Evolutionary conservation across 1,140 invertebrate species (phyloP), one percentile per base, ranked within the genome.

Genomic region (Ceratosolen fusciceps): DNA sequence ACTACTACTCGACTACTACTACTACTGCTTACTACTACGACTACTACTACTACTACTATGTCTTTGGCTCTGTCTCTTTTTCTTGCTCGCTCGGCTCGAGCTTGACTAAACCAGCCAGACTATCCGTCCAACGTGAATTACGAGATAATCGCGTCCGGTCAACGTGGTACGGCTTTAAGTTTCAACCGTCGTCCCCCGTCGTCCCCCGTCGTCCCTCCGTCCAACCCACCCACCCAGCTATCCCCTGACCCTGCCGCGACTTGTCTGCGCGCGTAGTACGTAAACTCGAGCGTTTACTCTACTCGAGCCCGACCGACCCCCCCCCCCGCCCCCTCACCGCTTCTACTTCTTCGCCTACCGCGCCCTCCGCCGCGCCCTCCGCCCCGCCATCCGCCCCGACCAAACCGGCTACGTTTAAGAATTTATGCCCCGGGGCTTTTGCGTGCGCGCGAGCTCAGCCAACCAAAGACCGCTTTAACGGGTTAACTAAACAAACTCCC

Each of bases 101-200:
- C 78, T 34, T 52, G 67, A 67, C 29, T 76, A 65, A 47, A 76
- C 37, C 39, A 75, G 16, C 71, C 60, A 37, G 39, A 47, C 74
- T 67, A 80, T 80, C 62, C 62, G 68, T 80, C 74, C 67, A 72
- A 77, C 62, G 68, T 80, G 77, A 80, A 81, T 82, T 76, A 73
- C 76, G 74, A 80, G 81, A 83, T 77, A 82, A 83, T 82, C 75
- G 74, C 78, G 65, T 81, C 73, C 77, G 72, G 75, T 77, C 74
- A 67, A 68, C 77, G 77, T 37, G 47, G 21, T n/a, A 47, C n/a
- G 8, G 54, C 24, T 56, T 74, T 74, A 29, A 29, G 37, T 31
- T 56, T 73, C 39, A 39, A 58, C 68, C 47, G 26, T 34, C 47
- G 43, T 9, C 19, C 0, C n/a, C 21, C 60, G 19, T 26, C 16